Conservation (phyloP, 2,113 vertebrate species). For the Crotalus horridus region DNA sequence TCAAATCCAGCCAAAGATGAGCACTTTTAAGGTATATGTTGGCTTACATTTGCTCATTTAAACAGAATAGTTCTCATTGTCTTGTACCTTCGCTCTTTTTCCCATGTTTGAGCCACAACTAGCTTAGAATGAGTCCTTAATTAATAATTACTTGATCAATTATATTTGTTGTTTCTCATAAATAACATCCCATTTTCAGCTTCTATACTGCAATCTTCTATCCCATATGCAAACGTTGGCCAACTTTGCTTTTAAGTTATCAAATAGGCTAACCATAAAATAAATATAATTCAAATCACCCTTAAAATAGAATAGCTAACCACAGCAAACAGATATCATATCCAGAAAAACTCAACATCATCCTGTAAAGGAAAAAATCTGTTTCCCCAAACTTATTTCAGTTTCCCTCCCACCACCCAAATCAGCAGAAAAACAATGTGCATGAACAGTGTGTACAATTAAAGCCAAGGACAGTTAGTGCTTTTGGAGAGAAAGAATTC, state of each 20-base stretch:
- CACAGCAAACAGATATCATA: not conserved
- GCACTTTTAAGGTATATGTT: not conserved
- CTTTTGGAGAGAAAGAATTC: not conserved
- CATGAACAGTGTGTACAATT: not conserved
- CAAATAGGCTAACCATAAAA: slow-evolving; percentile 10
- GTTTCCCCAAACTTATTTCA: not conserved
- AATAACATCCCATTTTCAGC: not conserved
- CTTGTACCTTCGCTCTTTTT: not conserved
- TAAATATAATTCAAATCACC: slow-evolving; percentile 21
- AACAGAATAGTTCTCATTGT: not conserved
- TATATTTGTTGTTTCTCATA: not conserved
- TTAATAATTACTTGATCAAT: not conserved
- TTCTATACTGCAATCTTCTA: not conserved
- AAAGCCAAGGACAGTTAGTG: not conserved
- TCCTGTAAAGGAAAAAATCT: not conserved
- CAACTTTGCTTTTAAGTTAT: slow-evolving; percentile 17
- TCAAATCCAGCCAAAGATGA: not conserved
- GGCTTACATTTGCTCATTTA: not conserved
- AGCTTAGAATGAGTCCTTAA: not conserved
- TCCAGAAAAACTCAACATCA: not conserved
- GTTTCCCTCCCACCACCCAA: not conserved
- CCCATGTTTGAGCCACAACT: not conserved
- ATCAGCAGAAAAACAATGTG: not conserved
- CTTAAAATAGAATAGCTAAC: not conserved
- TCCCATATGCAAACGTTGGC: not conserved